Base-by-base conservation (phyloP, 2,888 invertebrate species). In the Theodoxus fluviatilis region DNA sequence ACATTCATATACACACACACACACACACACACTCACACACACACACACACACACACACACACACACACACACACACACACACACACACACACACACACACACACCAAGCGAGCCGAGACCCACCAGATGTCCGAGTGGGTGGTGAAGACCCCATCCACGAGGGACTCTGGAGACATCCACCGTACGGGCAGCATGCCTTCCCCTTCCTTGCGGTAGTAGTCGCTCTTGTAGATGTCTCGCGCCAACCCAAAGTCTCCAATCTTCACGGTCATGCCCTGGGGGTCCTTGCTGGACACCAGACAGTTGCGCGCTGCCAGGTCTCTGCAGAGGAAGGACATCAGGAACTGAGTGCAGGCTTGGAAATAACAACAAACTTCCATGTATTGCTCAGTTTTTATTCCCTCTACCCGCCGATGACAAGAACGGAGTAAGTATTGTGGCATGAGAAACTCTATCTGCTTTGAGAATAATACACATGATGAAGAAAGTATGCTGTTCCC, bases 91-190 rank as follows among this genome's bases (percentile, higher is more conserved):
- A 15, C 43, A 43, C 43, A 43, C 15, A 12, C 43, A 43, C 9
- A 43, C 9, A 9, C 15, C 9, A 43, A 43, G 15, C 9, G 12
- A 43, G 43, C 9, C 15, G 15, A 12, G 15, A 9, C 79, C 74
- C 73, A 87, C 98, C 98, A 98, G 3, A 98, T 96, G 87, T 98
- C 98, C 0, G 96, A 95, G 85, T 98, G 97, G 66, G 94, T 94
- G 0, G 97, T 96, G 86, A 98, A 99, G 0, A 98, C 93, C 0
- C 98, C 97, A 85, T 98, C 97, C 1, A 95, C 93, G 15, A 98
- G 89, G 33, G 96, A 95, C 88, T 99, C 99, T 1, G 98, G 98
- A 0, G 97, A 93, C 97, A 99, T 98, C 98, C 98, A 98, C 52
- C 97, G 90, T 0, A 98, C 96, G 1, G 98, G 98, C 67, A 98